Evolutionary conservation across 2,888 invertebrate species (phyloP), one percentile per base, ranked within the genome.

Genomic region (Colostygia pectinataria): DNA sequence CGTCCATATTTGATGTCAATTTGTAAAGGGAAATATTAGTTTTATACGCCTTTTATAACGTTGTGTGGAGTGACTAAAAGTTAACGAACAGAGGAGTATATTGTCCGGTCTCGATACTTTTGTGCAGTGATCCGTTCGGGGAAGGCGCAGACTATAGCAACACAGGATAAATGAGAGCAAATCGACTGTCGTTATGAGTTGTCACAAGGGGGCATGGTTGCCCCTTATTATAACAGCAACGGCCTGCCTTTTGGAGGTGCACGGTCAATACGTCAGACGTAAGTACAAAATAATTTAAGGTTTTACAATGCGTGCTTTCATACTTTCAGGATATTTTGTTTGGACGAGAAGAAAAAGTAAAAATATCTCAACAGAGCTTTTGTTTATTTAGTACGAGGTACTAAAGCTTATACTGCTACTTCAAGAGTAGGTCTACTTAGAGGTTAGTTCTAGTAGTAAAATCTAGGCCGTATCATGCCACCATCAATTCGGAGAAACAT

Each of bases 191-290:
- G 76, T 62, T 61, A 84, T 84, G 84, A 75, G 55, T 62, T 65
- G 61, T 62, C 58, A 68, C 54, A 74, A 61, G 61, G 73, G 78
- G 79, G 72, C 74, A 46, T 59, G 63, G 44, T 45, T 72, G 71
- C 72, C 74, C 73, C 69, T 84, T 36, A 61, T 80, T 4, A 56
- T 81, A 43, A 9, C 38, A 43, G 57, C 72, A 18, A 54, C 62
- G 25, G 48, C 61, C n/a, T 52, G 65, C 32, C 33, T 70, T 20
- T 43, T 57, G 25, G 56, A 66, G 32, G 68, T 68, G 9, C 66
- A 66, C 25, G 66, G 74, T 5, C 80, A 84, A 39, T 60, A 55
- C 55, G 53, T 77, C 52, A 61, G 46, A 57, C 79, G 86, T 86
- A 71, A 85, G 86, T 86, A 83, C n/a, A 4, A 2, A 18, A 14